Conservation (phyloP, 2,888 invertebrate genomes). For the Limnephilus rhombicus region DNA sequence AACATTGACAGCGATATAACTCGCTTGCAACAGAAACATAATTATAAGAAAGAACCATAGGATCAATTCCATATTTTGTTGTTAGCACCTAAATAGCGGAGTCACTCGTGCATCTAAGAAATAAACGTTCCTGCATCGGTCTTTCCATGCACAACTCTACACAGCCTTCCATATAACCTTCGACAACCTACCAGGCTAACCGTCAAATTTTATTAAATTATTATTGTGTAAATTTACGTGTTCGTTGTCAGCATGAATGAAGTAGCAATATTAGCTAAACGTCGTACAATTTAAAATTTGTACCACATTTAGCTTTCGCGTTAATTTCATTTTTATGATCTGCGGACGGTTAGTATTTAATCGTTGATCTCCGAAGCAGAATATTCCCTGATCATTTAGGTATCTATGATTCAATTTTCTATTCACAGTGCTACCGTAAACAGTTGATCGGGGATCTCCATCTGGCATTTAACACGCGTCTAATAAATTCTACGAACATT, state of each 20-base stretch:
- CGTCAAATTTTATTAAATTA: background rate
- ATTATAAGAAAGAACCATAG: constrained; percentile 9
- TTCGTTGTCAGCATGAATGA: background rate
- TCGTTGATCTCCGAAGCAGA: constrained; percentile 27
- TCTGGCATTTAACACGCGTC: background rate
- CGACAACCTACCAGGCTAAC: background rate
- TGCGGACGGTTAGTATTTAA: constrained; percentile 42
- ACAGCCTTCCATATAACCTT: background rate
- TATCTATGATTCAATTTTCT: constrained; percentile 10
- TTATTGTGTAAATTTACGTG: background rate
- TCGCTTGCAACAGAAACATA: constrained; percentile 27
- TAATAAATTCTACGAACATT: background rate
- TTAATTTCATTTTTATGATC: constrained; percentile 5
- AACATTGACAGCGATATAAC: background rate
- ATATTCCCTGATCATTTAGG: background rate
- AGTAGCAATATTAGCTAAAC: background rate
- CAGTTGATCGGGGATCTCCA: background rate
- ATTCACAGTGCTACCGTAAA: background rate
- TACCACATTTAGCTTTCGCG: background rate
- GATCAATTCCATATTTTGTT: constrained; percentile 37
- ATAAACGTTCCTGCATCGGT: background rate
- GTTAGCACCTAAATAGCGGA: constrained; percentile 1
- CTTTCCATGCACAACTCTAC: background rate
- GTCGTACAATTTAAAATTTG: background rate
- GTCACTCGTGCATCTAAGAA: constrained; percentile 21